A percentile compares a stretch with the other conserved stretches of the same genome.
Evolutionary conservation across 2,797 vertebrate genomes (phyloP).

Genomic region (Alosa sapidissima): DNA sequence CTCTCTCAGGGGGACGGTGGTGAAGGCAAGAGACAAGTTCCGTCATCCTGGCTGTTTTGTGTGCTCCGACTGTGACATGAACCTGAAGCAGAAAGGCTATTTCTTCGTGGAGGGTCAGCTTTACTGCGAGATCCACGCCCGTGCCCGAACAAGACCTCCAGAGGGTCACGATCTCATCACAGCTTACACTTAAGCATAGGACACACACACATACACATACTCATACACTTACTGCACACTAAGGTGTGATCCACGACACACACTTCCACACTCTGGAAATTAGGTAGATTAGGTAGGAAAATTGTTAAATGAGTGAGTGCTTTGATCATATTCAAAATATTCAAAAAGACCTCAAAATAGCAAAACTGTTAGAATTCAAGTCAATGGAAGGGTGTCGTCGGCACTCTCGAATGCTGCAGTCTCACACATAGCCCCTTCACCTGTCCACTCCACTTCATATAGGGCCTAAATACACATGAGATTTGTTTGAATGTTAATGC

Average conservation of each 20-base stretch:
- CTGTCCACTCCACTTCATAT: not conserved
- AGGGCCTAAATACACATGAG: not conserved
- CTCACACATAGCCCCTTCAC: not conserved
- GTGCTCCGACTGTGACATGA: slow-evolving; percentile 90
- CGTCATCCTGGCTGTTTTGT: slow-evolving; percentile 95
- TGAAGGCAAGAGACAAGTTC: slow-evolving; percentile 93
- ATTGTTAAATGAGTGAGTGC: not conserved
- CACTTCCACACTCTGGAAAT: slow-evolving; percentile 1
- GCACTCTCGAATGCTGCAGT: too few species aligned
- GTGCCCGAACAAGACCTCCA: slow-evolving; percentile 85
- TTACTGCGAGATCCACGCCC: slow-evolving; percentile 92
- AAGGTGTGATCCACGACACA: not conserved
- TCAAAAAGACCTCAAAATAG: too few species aligned
- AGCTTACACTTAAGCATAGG: slow-evolving; percentile 80
- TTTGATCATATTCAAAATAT: not conserved
- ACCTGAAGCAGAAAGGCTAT: slow-evolving; percentile 96
- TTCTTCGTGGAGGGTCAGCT: slow-evolving; percentile 95
- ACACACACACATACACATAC: slow-evolving; percentile 28
- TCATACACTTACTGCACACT: not conserved
- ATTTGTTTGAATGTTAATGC: not conserved
- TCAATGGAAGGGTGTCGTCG: too few species aligned
- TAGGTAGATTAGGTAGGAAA: not conserved
- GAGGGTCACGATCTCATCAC: slow-evolving; percentile 90
- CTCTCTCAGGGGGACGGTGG: slow-evolving; percentile 83
- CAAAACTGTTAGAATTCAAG: too few species aligned